Conservation (phyloP, 2,888 invertebrate species). For the Drosophila meridiana region DNA sequence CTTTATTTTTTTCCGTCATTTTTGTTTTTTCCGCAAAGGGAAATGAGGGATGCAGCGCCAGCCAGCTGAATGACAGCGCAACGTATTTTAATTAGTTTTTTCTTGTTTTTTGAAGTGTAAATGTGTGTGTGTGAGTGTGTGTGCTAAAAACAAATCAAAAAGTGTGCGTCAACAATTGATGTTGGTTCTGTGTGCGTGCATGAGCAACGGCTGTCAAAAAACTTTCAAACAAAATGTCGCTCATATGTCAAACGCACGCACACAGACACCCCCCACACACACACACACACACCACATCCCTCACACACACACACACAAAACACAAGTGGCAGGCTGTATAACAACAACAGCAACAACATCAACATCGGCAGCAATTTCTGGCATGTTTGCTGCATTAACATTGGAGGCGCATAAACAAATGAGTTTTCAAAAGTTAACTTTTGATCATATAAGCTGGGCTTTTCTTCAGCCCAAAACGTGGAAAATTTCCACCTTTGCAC, state of each 20-base stretch:
- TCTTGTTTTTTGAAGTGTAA: conserved; percentile 40
- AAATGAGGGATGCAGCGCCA: conserved; percentile 4
- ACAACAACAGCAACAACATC: conserved; percentile 14
- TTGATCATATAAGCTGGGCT: conserved; percentile 67
- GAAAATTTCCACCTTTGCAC: conserved; percentile 28
- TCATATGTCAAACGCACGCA: conserved; percentile 68
- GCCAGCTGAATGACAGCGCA: conserved; percentile 56
- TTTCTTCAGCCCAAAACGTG: conserved; percentile 36
- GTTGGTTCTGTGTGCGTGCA: conserved; percentile 22
- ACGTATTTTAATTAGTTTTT: conserved; percentile 78
- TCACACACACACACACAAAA: conserved; percentile 12
- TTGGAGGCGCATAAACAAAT: conserved; percentile 76
- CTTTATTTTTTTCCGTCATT: conserved; percentile 48
- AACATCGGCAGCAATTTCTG: conserved; percentile 21
- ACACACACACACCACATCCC: background rate
- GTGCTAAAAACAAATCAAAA: conserved; percentile 67
- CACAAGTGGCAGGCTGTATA: conserved; percentile 40
- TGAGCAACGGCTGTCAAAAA: conserved; percentile 71
- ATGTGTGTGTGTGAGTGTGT: conserved; percentile 8
- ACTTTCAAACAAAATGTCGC: conserved; percentile 79
- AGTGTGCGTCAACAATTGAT: conserved; percentile 69
- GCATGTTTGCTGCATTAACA: conserved; percentile 63
- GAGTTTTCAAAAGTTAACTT: conserved; percentile 70
- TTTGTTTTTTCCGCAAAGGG: conserved; percentile 9
- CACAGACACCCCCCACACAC: conserved; percentile 14